Conservation (phyloP, 1,140 invertebrate species). For the Lanistes nyassanus region DNA sequence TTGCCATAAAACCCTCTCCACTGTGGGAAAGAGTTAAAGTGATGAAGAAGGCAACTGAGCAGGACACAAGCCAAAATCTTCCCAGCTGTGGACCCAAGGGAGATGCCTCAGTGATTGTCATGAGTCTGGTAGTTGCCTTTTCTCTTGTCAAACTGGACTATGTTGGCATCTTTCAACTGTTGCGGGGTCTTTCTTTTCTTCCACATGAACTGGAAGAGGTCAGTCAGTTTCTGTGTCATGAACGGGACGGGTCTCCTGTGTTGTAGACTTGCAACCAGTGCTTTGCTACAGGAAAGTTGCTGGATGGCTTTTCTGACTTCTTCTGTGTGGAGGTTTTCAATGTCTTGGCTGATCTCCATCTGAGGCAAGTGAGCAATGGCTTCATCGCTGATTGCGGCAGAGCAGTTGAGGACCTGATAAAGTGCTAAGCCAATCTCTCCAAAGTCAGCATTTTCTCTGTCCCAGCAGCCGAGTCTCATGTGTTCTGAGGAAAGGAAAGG, state of each 20-base stretch:
- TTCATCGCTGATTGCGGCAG: slow-evolving; percentile 27
- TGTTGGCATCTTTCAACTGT: slow-evolving; percentile 34
- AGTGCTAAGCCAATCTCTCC: slow-evolving; percentile 33
- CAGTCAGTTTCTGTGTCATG: slow-evolving; percentile 12
- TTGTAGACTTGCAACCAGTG: slow-evolving; percentile 30
- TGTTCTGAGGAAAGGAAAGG: slow-evolving; percentile 30
- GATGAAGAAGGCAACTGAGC: slow-evolving; percentile 25
- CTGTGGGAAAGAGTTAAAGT: slow-evolving; percentile 27
- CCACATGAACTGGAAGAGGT: slow-evolving; percentile 28
- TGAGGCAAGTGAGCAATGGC: slow-evolving; percentile 29
- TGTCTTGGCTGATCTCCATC: slow-evolving; percentile 9
- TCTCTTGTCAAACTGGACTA: slow-evolving; percentile 31
- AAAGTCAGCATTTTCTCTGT: slow-evolving; percentile 30
- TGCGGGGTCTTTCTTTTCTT: slow-evolving; percentile 20
- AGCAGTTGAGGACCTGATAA: slow-evolving; percentile 25
- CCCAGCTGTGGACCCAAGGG: slow-evolving; percentile 31
- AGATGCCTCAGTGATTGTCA: slow-evolving; percentile 34
- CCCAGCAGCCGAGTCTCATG: slow-evolving; percentile 22
- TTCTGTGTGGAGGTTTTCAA: neutral
- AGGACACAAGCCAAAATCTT: slow-evolving; percentile 36
- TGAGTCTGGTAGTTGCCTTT: slow-evolving; percentile 23
- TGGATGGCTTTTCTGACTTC: slow-evolving; percentile 26
- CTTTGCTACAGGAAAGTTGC: slow-evolving; percentile 30
- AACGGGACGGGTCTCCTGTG: neutral
- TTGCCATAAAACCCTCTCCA: too few species aligned